Base-by-base conservation (phyloP, 2,797 vertebrate genomes). In the Molothrus aeneus region DNA sequence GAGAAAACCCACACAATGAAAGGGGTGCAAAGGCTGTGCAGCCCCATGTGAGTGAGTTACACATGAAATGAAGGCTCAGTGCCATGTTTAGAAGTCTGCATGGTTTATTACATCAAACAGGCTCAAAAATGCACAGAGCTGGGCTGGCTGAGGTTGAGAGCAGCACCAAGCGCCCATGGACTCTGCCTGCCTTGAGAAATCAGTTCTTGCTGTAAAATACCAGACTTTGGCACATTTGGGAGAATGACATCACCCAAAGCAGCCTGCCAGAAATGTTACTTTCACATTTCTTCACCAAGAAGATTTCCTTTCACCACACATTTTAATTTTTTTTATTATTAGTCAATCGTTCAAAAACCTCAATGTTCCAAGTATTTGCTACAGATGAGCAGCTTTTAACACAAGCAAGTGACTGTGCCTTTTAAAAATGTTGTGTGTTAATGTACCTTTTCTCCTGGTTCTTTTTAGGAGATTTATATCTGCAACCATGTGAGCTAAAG, bases 221-320 rank as follows among this genome's bases (percentile, higher is more conserved):
- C 95, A 96, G 96, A 95, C 95, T 97, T 97, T 80, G 96, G 95
- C 96, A 98, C 97, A 97, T 97, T 98, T 94, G 93, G 69, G 28
- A 95, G 80, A 85, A 97, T 98, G 97, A 98, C 97, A 97, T 98
- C 97, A 98, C 91, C 93, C 69, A 69, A 74, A 86, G 71, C 0
- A 63, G 47, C 77, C 77, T 97, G 97, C 98, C 98, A 98, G 97
- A 98, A 97, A 97, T 81, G 92, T 95, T 96, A 97, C 97, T 97
- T 97, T 96, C 88, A 92, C 86, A 36, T 97, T 97, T 97, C 94
- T 97, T 86, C 91, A 96, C 87, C 48, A 65, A 97, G 95, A 96
- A 68, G 60, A 96, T 97, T 97, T 97, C 96, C 95, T 96, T 94
- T 96, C 94, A 94, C 92, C 93, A n/a, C 75, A 85, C 42, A n/a